Base-by-base conservation (phyloP, 2,113 vertebrate species). In the Lophius piscatorius region DNA sequence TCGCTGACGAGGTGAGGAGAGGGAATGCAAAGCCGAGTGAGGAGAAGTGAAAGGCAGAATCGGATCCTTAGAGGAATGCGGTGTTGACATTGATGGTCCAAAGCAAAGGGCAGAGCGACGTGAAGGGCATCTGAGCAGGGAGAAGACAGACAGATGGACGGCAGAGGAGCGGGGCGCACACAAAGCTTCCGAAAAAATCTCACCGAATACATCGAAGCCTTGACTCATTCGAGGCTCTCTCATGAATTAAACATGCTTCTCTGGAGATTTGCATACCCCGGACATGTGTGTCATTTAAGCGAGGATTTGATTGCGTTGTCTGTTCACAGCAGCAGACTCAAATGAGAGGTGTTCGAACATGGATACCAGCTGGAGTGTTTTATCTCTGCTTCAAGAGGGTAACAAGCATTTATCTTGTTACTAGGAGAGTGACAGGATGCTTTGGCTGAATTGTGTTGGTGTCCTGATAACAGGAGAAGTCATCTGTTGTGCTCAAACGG, bases 81-180 rank as follows among this genome's bases (percentile, higher is more conserved):
- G 62, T 90, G 87, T 90, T 91, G 87, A 90, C 89, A 85, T 70
- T 83, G 87, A 87, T 77, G 74, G 67, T 83, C 80, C 63, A 87
- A 87, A 90, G 87, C 85, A 91, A 90, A 90, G 89, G 88, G 90
- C 90, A 91, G 74, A 74, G 62, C 68, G 85, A 88, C 85, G 90
- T 90, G 89, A 90, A 84, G 22, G 33, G 89, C 86, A 90, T 90
- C 61, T 41, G 47, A 87, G 81, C 51, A 50, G 48, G 45, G 56
- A 35, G 45, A 61, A 51, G 63, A 72, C 70, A 52, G 49, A 73
- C 24, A 47, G 61, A 67, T 16, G 12, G 52, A 66, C 59, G 54
- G 76, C 48, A 57, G 49, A 66, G 62, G 70, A 48, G 22, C 3
- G 18, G 54, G 41, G 76, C 56, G 67, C 57, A 50, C 49, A 45